These are phyloP conservation scores for Gallinago media DNA, from an alignment of 2,113 vertebrate species.

Conservation along the genomic window DNA sequence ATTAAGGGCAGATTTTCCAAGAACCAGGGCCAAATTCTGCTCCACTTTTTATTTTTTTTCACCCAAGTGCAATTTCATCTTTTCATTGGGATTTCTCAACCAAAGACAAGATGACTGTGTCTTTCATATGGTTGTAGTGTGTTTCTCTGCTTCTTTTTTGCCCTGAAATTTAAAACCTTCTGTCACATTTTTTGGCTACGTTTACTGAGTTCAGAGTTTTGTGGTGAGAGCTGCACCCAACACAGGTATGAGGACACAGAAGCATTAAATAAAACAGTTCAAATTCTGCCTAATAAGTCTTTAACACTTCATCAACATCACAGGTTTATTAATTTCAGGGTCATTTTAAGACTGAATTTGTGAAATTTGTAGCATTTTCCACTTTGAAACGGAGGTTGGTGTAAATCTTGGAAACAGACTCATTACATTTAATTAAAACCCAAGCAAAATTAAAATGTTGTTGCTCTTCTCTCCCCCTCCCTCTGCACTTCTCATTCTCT, in stretches of 20 bases:
- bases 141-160: neutral
- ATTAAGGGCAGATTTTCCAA: conserved; percentile 55
- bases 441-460: neutral
- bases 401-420: neutral
- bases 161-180: conserved; percentile 18
- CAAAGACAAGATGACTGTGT: neutral
- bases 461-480: neutral
- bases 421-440: neutral
- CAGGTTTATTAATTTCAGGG: conserved; percentile 36
- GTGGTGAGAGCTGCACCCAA: neutral
- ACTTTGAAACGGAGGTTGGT: neutral
- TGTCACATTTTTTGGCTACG: neutral
- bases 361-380: neutral
- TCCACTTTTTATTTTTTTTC: neutral
- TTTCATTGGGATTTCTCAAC: conserved; percentile 9
- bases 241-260: neutral
- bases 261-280: neutral
- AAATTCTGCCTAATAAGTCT: neutral
- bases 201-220: conserved; percentile 2
- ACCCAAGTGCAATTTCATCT: neutral
- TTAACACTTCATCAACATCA: conserved; percentile 24
- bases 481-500: neutral
- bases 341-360: conserved; percentile 13
- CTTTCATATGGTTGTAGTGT: neutral
- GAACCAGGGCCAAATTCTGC: neutral